These are phyloP conservation scores for Marisa cornuarietis DNA, from an alignment of 1,140 invertebrate species.

Conservation along the genomic window DNA sequence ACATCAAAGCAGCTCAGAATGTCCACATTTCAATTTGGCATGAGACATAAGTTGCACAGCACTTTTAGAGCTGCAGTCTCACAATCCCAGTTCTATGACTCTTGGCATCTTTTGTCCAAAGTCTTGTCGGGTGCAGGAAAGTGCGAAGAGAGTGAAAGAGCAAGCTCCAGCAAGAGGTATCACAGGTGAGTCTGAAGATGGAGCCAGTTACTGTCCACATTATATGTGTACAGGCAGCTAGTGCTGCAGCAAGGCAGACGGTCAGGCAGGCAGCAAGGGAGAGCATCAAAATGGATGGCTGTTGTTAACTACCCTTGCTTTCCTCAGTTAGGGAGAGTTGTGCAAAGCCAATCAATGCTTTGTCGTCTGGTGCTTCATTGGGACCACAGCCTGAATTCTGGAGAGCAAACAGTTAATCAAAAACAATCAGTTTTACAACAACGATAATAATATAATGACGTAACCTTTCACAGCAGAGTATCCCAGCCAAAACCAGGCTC, in stretches of 20 bases:
- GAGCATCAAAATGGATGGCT: neutral
- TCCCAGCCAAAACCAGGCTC: too few relatives aligned
- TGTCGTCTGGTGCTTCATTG: conserved; percentile 91
- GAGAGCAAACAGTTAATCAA: conserved; percentile 56
- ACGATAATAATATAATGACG: too few relatives aligned
- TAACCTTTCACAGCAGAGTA: too few relatives aligned
- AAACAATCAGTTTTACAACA: too few relatives aligned
- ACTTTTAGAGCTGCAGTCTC: neutral
- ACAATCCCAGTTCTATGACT: neutral
- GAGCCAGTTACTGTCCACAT: neutral
- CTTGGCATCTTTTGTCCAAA: neutral
- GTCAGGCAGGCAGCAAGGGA: neutral
- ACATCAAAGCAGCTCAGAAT: too few relatives aligned
- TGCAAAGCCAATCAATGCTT: conserved; percentile 93
- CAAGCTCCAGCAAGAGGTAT: conserved; percentile 1
- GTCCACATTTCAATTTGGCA: too few relatives aligned
- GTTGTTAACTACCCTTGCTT: conserved; percentile 19
- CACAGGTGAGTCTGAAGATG: neutral
- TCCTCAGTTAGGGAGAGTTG: conserved; percentile 82
- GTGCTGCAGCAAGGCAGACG: neutral
- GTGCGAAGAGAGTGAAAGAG: neutral
- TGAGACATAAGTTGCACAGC: too few relatives aligned
- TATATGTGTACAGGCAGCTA: too few relatives aligned
- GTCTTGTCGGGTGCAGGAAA: neutral
- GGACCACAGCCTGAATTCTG: conserved; percentile 84